A percentile compares a stretch with the other conserved stretches of the same genome.
Conservation (phyloP, 2,113 vertebrate genomes). For the Hiodon tergisus region DNA sequence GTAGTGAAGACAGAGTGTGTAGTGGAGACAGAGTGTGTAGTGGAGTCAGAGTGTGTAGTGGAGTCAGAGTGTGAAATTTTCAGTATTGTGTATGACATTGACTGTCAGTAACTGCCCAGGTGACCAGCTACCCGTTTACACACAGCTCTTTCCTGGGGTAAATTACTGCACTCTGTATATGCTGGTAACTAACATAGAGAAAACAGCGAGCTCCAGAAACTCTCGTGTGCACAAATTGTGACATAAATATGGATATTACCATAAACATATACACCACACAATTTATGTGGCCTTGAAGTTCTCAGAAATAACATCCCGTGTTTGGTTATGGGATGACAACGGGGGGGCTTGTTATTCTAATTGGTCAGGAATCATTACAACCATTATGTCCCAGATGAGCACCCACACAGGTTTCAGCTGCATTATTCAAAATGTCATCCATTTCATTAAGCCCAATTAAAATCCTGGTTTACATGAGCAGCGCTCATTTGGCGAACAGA, state of each 20-base stretch:
- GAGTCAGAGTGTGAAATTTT: neutral
- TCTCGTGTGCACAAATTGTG: conserved; percentile 35
- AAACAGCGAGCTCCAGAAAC: conserved; percentile 23
- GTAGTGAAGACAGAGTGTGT: too few relatives aligned
- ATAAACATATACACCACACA: conserved; percentile 28
- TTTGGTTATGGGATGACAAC: neutral
- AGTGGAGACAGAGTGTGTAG: neutral
- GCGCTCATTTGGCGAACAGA: neutral
- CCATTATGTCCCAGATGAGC: conserved; percentile 12
- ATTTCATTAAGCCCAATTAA: conserved; percentile 28
- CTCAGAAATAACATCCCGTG: conserved; percentile 12
- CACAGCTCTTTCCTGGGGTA: conserved; percentile 30
- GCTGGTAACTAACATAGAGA: conserved; percentile 44
- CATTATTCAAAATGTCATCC: conserved; percentile 9
- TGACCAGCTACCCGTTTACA: conserved; percentile 53
- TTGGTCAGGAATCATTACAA: conserved; percentile 23
- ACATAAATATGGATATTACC: conserved; percentile 43
- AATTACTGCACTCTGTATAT: conserved; percentile 49
- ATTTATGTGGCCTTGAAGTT: conserved; percentile 17
- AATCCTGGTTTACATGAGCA: neutral
- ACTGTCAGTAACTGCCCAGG: conserved; percentile 35
- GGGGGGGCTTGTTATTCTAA: conserved; percentile 20
- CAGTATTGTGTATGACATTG: conserved; percentile 28
- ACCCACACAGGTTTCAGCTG: neutral
- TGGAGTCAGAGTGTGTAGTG: neutral